phyloP scores from a whole-genome alignment of 2,888 invertebrate species.

The Tipula unca region DNA sequence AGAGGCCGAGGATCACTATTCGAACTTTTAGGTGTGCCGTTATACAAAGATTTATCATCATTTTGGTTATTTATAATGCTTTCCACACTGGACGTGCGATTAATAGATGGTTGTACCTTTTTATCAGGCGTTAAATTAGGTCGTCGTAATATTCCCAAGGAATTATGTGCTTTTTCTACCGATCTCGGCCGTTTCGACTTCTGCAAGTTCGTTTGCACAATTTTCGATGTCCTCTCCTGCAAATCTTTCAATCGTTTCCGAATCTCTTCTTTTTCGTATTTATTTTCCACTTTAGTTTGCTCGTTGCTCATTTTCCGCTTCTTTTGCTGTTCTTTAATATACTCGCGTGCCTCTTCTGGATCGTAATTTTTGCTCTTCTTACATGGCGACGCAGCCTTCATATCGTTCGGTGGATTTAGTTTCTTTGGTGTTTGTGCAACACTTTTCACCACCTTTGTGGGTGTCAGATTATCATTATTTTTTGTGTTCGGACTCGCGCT shows the following conservation, averaged over 20 bases:
- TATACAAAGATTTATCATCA: background rate
- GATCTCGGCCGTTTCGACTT: slow-evolving; percentile 29
- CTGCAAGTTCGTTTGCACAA: slow-evolving; percentile 41
- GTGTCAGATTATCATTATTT: background rate
- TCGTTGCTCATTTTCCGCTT: slow-evolving; percentile 40
- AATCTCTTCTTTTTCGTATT: slow-evolving; percentile 38
- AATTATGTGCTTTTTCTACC: background rate
- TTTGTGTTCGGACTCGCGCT: background rate
- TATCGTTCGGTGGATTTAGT: background rate
- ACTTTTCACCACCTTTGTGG: background rate
- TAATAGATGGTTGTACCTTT: background rate
- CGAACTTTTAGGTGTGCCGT: background rate
- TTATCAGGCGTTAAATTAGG: slow-evolving; percentile 24
- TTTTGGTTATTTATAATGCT: background rate
- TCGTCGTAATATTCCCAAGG: slow-evolving; percentile 30
- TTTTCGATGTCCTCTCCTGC: slow-evolving; percentile 40
- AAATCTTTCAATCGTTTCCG: slow-evolving; percentile 44
- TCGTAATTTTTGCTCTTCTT: slow-evolving; percentile 40
- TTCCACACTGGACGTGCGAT: background rate
- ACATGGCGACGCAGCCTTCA: background rate
- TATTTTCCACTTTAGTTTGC: slow-evolving; percentile 34
- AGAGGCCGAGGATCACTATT: background rate
- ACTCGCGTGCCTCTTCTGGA: slow-evolving; percentile 45
- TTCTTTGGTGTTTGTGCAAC: background rate
- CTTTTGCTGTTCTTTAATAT: slow-evolving; percentile 48